These are phyloP conservation scores for Lates calcarifer DNA, from an alignment of 2,113 vertebrate species.

Conservation along the genomic window DNA sequence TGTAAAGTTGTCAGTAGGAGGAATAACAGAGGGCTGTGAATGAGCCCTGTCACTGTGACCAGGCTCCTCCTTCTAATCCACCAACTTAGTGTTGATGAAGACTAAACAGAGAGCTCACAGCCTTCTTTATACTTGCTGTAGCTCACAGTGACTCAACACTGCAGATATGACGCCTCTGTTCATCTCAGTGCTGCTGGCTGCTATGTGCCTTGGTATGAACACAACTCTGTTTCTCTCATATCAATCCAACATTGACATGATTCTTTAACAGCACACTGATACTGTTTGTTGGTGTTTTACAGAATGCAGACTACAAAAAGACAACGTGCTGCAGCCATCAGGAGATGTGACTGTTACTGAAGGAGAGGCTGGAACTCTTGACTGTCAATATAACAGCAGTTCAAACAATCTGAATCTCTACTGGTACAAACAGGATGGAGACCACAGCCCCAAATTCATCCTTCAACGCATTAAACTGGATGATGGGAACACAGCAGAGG, in stretches of 20 bases:
- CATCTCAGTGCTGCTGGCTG: slow-evolving; percentile 44
- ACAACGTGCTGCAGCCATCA: slow-evolving; percentile 27
- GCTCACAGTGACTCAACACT: slow-evolving; percentile 22
- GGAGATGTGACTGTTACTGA: slow-evolving; percentile 16
- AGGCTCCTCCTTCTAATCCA: slow-evolving; percentile 22
- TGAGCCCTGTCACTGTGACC: slow-evolving; percentile 17
- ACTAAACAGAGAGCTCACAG: slow-evolving; percentile 19
- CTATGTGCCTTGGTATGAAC: slow-evolving; percentile 41
- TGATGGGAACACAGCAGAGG: neutral
- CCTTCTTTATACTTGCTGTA: neutral
- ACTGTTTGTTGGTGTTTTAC: slow-evolving; percentile 27
- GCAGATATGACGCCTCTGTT: slow-evolving; percentile 37
- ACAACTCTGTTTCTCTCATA: slow-evolving; percentile 24
- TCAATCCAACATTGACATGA: slow-evolving; percentile 6
- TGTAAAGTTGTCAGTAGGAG: neutral
- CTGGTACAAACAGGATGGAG: slow-evolving; percentile 40
- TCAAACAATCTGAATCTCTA: neutral
- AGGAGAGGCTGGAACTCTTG: too few species aligned
- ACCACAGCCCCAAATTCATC: too few species aligned
- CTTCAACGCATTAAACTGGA: neutral
- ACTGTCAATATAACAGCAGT: slow-evolving; percentile 1
- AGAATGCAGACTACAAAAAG: slow-evolving; percentile 37
- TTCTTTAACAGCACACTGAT: slow-evolving; percentile 22
- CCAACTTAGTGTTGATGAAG: slow-evolving; percentile 22
- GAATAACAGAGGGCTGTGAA: neutral